phyloP scores from a whole-genome alignment of 1,140 invertebrate species.

The Plutomurus gul region DNA sequence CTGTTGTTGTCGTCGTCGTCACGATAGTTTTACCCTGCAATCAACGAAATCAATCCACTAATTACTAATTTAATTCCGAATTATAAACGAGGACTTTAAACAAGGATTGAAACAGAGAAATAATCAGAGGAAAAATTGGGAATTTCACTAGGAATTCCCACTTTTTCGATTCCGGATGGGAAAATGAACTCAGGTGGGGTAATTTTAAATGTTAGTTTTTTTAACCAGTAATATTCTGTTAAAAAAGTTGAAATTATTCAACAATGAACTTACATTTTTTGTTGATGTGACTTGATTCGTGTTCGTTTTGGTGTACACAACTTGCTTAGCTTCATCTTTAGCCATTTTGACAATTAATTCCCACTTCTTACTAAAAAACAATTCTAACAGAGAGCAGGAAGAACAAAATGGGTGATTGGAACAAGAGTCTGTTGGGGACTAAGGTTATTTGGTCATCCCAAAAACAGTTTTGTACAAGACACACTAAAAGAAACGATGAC shows the following conservation, averaged over 20 bases:
- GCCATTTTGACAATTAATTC: not conserved
- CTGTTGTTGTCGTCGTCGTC: not conserved
- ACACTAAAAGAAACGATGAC: not conserved
- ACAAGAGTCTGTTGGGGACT: not conserved
- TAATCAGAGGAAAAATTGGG: not conserved
- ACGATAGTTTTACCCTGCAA: not conserved
- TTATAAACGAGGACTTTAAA: not conserved
- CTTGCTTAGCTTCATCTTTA: not conserved
- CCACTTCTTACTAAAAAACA: not conserved
- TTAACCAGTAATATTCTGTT: not conserved
- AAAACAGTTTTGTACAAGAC: constrained; percentile 20
- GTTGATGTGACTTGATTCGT: not conserved
- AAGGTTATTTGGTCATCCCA: not conserved
- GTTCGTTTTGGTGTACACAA: not conserved
- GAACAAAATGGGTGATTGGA: not conserved
- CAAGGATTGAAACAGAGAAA: not conserved
- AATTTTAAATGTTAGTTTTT: no score
- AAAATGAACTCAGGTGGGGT: no score
- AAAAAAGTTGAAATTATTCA: not conserved
- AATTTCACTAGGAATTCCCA: not conserved
- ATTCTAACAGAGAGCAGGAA: not conserved
- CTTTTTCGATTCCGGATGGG: no score
- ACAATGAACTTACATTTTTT: not conserved
- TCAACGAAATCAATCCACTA: not conserved
- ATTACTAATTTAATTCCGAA: not conserved